Conservation (phyloP, 2,888 invertebrate genomes). For the Trachelus troglodyta region DNA sequence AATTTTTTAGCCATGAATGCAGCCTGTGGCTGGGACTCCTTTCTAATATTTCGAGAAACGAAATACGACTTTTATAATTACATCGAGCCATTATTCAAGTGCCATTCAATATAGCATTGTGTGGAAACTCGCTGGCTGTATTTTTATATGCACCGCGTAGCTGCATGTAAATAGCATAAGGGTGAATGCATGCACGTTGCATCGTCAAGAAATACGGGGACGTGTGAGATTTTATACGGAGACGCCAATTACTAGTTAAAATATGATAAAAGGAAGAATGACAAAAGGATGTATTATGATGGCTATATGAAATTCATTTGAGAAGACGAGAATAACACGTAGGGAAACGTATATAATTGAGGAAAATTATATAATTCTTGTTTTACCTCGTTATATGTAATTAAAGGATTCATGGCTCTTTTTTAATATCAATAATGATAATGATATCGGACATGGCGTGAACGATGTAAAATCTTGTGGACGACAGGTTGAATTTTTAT, state of each 20-base stretch:
- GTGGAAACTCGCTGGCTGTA: neutral
- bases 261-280: neutral
- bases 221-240: neutral
- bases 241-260: neutral
- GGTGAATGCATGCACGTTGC: neutral
- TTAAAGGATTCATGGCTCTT: neutral
- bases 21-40: neutral
- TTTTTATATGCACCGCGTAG: neutral
- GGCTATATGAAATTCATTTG: neutral
- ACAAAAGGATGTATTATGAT: neutral
- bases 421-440: neutral
- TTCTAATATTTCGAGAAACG: neutral
- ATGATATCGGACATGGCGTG: neutral
- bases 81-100: neutral
- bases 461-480: neutral
- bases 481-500: neutral
- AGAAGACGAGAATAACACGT: neutral
- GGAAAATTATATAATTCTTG: neutral
- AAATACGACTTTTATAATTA: neutral
- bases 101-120: neutral
- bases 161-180: neutral
- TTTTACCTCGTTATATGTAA: neutral
- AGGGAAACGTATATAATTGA: neutral
- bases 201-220: neutral
- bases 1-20: neutral